Conservation (phyloP, 2,113 vertebrate species). For the Conger conger region DNA sequence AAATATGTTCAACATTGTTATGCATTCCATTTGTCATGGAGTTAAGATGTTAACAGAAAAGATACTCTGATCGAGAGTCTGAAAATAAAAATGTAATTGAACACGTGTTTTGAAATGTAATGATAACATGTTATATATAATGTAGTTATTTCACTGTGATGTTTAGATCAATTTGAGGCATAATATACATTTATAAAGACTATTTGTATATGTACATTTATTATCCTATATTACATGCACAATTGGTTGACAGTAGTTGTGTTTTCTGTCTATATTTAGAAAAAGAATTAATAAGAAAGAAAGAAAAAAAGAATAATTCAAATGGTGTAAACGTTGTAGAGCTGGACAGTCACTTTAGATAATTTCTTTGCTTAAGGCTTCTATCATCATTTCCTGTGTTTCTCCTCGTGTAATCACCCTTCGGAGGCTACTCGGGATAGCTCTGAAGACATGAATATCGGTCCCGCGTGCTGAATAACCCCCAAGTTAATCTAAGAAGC, state of each 20-base stretch:
- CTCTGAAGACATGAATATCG: constrained; percentile 34
- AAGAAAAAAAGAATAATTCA: constrained; percentile 1
- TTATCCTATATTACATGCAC: background rate
- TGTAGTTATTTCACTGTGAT: background rate
- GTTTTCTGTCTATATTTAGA: background rate
- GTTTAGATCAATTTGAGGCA: background rate
- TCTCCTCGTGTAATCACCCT: constrained; percentile 37
- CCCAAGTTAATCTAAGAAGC: constrained; percentile 16
- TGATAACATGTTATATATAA: background rate
- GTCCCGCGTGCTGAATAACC: constrained; percentile 33
- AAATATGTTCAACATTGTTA: background rate
- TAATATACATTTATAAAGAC: background rate
- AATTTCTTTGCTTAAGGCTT: constrained; percentile 34
- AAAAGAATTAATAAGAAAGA: no score
- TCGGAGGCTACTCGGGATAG: constrained; percentile 44
- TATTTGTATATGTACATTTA: background rate
- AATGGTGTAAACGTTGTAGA: constrained; percentile 9
- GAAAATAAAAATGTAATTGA: no score
- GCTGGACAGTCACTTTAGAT: constrained; percentile 16
- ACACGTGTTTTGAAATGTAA: background rate
- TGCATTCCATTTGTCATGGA: background rate
- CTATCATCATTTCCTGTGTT: constrained; percentile 42
- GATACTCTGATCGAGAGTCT: background rate
- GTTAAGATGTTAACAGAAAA: background rate
- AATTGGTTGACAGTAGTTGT: background rate